Conservation (phyloP, 2,797 vertebrate species). For the Nyctalus aviator region DNA sequence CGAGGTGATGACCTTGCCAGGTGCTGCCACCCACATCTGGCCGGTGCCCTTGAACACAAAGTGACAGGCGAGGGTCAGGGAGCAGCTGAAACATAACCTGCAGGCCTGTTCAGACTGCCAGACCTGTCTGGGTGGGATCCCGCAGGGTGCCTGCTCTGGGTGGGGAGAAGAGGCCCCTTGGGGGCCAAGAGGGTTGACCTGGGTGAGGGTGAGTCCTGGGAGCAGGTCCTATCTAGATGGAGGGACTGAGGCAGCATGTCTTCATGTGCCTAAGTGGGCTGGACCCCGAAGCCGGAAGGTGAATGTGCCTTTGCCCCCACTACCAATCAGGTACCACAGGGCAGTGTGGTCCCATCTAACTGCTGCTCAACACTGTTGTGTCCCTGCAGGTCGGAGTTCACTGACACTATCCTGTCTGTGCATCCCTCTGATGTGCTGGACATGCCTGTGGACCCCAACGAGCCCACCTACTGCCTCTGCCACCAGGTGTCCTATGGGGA, state of each 20-base stretch:
- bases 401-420: slow-evolving; percentile 93
- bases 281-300: accelerated
- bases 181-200: background rate
- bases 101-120: accelerated
- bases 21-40: background rate
- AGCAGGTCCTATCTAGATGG: background rate
- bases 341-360: accelerated
- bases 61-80: background rate
- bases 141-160: background rate
- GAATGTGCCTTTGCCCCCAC: accelerated
- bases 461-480: slow-evolving; percentile 97
- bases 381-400: slow-evolving; percentile 91
- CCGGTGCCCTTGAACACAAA: background rate
- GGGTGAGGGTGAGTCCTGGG: background rate
- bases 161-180: no score
- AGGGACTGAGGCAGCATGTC: background rate
- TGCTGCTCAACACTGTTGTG: background rate
- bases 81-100: accelerated
- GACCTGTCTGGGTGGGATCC: background rate
- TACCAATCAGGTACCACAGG: background rate
- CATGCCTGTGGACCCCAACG: slow-evolving; percentile 98
- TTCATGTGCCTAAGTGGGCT: background rate
- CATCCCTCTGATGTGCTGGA: slow-evolving; percentile 97
- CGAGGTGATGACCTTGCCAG: background rate
- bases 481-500: slow-evolving; percentile 98